phyloP scores from a whole-genome alignment of 2,113 vertebrate species.

The Xyliphius kryptos region DNA sequence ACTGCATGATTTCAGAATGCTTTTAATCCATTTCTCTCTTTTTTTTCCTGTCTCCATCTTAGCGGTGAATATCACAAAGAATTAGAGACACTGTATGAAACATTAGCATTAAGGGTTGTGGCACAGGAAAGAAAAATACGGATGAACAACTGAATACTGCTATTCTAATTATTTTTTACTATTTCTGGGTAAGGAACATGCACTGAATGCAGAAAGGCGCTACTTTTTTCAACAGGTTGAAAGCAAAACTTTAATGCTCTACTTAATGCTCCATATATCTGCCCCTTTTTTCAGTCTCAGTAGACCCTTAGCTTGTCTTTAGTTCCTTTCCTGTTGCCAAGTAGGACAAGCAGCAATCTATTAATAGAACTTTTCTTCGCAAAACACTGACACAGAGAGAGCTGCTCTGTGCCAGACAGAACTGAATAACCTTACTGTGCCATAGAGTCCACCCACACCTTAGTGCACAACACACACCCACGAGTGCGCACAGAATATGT shows the following conservation, averaged over 20 bases:
- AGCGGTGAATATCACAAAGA: no score
- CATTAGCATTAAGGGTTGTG: no score
- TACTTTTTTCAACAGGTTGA: conserved; percentile 12
- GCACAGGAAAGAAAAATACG: no score
- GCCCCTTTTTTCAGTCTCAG: conserved; percentile 59
- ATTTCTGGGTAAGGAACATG: no score
- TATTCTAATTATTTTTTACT: no score
- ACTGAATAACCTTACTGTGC: conserved; percentile 56
- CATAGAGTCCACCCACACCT: conserved; percentile 43
- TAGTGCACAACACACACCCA: conserved; percentile 16
- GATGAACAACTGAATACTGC: no score
- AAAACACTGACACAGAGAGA: conserved; percentile 54
- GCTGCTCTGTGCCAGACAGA: conserved; percentile 50
- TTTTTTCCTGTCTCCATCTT: no score
- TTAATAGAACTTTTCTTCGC: conserved; percentile 59
- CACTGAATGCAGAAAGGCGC: not conserved
- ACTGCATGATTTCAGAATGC: no score
- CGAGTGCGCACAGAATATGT: no score
- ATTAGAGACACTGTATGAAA: no score
- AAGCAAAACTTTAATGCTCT: conserved; percentile 45
- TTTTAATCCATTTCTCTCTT: no score
- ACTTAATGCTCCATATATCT: conserved; percentile 54
- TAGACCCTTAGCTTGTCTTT: conserved; percentile 63
- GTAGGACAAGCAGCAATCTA: conserved; percentile 70
- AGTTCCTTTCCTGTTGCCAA: conserved; percentile 69